A percentile compares a stretch with the other conserved stretches of the same genome.
Evolutionary conservation across 1,140 invertebrate species (phyloP).

Genomic region (Calephelis virginiensis): DNA sequence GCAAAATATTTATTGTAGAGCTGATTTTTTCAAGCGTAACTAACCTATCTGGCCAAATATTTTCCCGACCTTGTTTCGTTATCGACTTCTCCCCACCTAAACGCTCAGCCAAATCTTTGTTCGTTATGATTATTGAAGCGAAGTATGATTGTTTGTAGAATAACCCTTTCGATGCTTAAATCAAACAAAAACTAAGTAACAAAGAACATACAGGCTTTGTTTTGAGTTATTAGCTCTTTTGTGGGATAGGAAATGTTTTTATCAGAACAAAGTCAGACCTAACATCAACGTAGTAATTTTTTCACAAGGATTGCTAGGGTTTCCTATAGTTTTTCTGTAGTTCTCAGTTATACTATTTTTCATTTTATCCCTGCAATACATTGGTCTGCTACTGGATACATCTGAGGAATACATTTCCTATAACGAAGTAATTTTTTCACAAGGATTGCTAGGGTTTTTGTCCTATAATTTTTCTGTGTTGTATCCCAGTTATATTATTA

Average conservation of each 20-base stretch:
- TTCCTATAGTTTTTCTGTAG: too few species aligned
- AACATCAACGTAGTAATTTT: background rate
- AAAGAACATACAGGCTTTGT: conserved; percentile 6
- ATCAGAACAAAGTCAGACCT: background rate
- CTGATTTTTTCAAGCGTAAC: conserved; percentile 24
- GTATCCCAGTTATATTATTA: too few species aligned
- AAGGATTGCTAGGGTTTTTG: too few species aligned
- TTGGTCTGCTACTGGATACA: too few species aligned
- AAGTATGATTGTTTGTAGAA: conserved; percentile 15
- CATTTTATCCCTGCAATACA: too few species aligned
- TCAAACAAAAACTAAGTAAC: conserved; percentile 5
- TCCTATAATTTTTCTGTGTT: too few species aligned
- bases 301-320: too few species aligned
- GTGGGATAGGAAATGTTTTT: conserved; percentile 6
- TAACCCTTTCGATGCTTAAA: conserved; percentile 5
- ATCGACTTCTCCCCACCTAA: background rate
- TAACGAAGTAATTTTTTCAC: background rate
- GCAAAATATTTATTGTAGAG: background rate
- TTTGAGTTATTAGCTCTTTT: conserved; percentile 10
- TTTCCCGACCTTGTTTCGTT: conserved; percentile 12
- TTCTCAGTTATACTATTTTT: too few species aligned
- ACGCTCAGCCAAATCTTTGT: conserved; percentile 1
- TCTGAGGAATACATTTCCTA: too few species aligned
- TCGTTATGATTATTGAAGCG: conserved; percentile 9
- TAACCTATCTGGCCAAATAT: conserved; percentile 15